Conservation (phyloP, 2,888 invertebrate genomes). For the Ornithoptera alexandrae region DNA sequence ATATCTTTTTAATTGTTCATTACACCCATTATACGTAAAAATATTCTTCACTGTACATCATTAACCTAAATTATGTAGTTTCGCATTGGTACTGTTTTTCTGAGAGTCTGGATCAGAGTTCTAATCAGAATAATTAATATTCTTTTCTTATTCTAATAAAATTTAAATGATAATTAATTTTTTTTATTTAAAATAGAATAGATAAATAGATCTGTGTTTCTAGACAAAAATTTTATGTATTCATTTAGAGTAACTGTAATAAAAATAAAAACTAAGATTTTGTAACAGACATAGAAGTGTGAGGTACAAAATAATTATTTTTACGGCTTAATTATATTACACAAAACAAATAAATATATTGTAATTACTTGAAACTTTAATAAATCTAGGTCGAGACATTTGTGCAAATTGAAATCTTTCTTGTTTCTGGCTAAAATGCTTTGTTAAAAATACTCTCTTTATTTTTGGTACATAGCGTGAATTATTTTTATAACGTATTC, state of each 20-base stretch:
- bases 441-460: not conserved
- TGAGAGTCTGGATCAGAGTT: no score
- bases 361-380: not conserved
- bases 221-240: not conserved
- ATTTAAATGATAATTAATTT: no score
- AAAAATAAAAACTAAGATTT: not conserved
- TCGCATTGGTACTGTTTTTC: not conserved
- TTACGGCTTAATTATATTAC: not conserved
- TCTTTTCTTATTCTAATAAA: no score
- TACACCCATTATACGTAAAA: not conserved
- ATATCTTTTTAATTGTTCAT: conserved; percentile 1
- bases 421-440: not conserved
- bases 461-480: not conserved
- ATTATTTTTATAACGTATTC: not conserved
- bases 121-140: no score
- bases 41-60: not conserved
- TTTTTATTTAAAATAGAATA: no score
- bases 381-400: not conserved
- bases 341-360: not conserved
- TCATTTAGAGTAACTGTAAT: not conserved
- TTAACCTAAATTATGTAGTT: not conserved
- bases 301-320: not conserved
- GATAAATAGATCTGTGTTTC: no score
- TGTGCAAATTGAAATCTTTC: not conserved
- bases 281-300: not conserved